A percentile compares a stretch with the other conserved stretches of the same genome.
phyloP scores from a whole-genome alignment of 2,797 vertebrate genomes.

The Sylvilagus floridanus region DNA sequence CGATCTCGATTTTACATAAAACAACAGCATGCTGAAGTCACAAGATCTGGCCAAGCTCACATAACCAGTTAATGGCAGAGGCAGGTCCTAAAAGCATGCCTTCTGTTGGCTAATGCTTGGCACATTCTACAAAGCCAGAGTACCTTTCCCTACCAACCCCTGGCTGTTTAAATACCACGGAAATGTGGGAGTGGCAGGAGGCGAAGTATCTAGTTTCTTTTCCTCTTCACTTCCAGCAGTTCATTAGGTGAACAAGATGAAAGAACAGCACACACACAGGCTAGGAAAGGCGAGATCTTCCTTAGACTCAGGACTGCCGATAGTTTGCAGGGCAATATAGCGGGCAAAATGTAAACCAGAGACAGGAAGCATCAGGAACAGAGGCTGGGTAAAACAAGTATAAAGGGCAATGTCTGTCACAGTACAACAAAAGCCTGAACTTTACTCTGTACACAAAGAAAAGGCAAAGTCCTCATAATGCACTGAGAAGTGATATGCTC shows the following conservation, averaged over 20 bases:
- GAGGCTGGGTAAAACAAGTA: not conserved
- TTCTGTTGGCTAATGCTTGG: not conserved
- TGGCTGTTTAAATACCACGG: not conserved
- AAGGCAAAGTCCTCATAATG: conserved; percentile 19
- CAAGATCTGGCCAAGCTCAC: not conserved
- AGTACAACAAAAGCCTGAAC: not conserved
- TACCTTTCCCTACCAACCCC: not conserved
- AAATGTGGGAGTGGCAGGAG: not conserved
- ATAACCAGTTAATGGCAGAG: conserved; percentile 22
- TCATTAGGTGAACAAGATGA: conserved; percentile 39
- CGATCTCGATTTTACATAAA: not conserved
- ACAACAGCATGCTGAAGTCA: not conserved
- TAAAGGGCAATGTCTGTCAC: not conserved
- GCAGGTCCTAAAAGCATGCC: not conserved
- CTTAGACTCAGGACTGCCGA: not conserved
- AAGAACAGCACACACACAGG: not conserved
- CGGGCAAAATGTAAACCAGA: not conserved
- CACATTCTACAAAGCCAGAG: conserved; percentile 25
- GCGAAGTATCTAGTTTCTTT: not conserved
- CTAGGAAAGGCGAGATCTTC: not conserved
- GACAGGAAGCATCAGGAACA: not conserved
- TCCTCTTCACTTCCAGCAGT: conserved; percentile 11
- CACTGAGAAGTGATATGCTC: not conserved
- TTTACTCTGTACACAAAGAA: not conserved
- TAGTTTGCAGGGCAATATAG: not conserved